Percentiles rank a stretch among this genome's conserved stretches.
phyloP scores from a whole-genome alignment of 2,113 vertebrate genomes.

The Sinocyclocheilus grahami region DNA sequence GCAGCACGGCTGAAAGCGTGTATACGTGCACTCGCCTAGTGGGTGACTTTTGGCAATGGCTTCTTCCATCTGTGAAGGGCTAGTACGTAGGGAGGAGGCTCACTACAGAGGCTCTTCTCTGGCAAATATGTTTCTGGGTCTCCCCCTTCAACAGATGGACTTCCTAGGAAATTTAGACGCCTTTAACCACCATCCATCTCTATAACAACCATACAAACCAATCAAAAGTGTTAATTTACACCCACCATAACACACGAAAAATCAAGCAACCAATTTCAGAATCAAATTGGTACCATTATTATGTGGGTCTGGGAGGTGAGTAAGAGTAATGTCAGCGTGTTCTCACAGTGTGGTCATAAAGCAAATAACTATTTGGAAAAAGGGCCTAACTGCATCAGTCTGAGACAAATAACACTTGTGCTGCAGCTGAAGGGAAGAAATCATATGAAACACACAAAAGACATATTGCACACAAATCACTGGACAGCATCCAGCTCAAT shows the following conservation, averaged over 20 bases:
- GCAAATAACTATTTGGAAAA: conserved; percentile 21
- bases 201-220: conserved; percentile 43
- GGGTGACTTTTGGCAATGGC: conserved; percentile 45
- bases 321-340: conserved; percentile 21
- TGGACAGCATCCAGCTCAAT: not conserved
- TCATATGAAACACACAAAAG: not conserved
- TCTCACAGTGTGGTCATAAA: not conserved
- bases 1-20: not conserved
- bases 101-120: conserved; percentile 22
- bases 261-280: conserved; percentile 24
- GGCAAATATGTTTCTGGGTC: conserved; percentile 42
- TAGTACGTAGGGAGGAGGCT: conserved; percentile 10
- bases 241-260: conserved; percentile 41
- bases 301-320: conserved; percentile 4
- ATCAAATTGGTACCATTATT: conserved; percentile 38
- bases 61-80: conserved; percentile 49
- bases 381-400: not conserved
- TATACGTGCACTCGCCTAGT: not conserved
- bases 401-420: conserved; percentile 11
- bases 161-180: conserved; percentile 36
- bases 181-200: conserved; percentile 43
- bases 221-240: conserved; percentile 52
- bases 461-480: conserved; percentile 7
- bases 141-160: conserved; percentile 49
- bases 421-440: not conserved